A percentile compares a stretch with the other conserved stretches of the same genome.
These are phyloP conservation scores for Hypsopygia costalis DNA, from an alignment of 2,888 invertebrate species.

Conservation along the genomic window DNA sequence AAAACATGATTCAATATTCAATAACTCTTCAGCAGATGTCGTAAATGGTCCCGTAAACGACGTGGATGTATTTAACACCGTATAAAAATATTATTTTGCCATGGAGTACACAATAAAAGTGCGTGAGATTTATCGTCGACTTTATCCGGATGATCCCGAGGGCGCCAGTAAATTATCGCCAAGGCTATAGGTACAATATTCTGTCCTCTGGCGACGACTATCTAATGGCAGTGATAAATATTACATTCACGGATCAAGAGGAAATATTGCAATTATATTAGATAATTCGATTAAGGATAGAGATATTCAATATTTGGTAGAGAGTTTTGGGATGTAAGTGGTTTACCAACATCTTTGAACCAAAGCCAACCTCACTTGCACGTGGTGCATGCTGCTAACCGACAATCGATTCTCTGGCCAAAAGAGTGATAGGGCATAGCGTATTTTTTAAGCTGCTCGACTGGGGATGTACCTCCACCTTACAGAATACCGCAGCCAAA, in stretches of 20 bases:
- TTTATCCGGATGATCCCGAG: conserved; percentile 54
- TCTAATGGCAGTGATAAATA: neutral
- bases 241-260: neutral
- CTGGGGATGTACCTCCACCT: no score
- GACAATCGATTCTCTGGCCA: no score
- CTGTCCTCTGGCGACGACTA: neutral
- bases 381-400: no score
- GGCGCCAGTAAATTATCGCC: conserved; percentile 46
- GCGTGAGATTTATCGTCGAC: conserved; percentile 43
- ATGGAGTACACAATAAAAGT: conserved; percentile 11
- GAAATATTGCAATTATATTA: neutral
- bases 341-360: no score
- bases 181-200: conserved; percentile 23
- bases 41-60: neutral
- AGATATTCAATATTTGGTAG: no score
- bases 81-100: conserved; percentile 4
- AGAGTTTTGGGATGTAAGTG: no score
- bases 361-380: no score
- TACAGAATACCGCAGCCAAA: no score
- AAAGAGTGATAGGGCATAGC: no score
- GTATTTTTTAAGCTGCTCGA: no score
- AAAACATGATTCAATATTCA: conserved; percentile 26
- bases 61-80: conserved; percentile 1
- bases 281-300: no score
- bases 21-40: conserved; percentile 25